phyloP scores from a whole-genome alignment of 2,888 invertebrate genomes.

The Brachylomia viminalis region DNA sequence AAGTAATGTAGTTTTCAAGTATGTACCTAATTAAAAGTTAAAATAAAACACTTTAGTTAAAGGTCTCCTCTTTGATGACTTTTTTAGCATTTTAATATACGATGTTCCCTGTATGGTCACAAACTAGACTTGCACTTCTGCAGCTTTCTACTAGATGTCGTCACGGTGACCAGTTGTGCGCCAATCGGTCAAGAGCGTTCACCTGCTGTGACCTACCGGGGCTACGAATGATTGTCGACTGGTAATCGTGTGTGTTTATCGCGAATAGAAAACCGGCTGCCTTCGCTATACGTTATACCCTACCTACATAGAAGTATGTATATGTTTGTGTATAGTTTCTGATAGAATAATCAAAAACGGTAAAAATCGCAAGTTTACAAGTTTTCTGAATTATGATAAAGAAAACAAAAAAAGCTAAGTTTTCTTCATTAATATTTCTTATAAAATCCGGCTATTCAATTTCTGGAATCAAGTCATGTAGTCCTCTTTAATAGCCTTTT shows the following conservation, averaged over 20 bases:
- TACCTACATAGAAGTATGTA: neutral
- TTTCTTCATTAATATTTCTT: neutral
- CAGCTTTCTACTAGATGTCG: conserved; percentile 58
- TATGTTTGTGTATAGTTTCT: neutral
- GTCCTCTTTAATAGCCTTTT: neutral
- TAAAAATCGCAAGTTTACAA: neutral
- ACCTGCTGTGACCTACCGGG: conserved; percentile 78
- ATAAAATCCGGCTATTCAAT: neutral
- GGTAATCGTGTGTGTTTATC: neutral
- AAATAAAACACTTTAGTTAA: neutral
- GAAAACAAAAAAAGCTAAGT: too few species aligned
- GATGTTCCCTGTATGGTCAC: neutral
- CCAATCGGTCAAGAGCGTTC: conserved; percentile 85
- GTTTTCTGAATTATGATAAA: neutral
- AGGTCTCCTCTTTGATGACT: neutral
- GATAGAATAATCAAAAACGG: neutral
- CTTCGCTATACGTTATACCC: neutral
- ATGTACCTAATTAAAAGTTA: neutral
- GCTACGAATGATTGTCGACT: conserved; percentile 71
- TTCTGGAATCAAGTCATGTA: neutral
- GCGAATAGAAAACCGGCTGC: neutral
- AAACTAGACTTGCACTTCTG: conserved; percentile 44
- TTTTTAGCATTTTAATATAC: neutral
- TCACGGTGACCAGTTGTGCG: conserved; percentile 65
- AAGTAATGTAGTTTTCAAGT: neutral